These are phyloP conservation scores for Copidosoma aretas DNA, from an alignment of 2,888 invertebrate genomes.

Conservation along the genomic window DNA sequence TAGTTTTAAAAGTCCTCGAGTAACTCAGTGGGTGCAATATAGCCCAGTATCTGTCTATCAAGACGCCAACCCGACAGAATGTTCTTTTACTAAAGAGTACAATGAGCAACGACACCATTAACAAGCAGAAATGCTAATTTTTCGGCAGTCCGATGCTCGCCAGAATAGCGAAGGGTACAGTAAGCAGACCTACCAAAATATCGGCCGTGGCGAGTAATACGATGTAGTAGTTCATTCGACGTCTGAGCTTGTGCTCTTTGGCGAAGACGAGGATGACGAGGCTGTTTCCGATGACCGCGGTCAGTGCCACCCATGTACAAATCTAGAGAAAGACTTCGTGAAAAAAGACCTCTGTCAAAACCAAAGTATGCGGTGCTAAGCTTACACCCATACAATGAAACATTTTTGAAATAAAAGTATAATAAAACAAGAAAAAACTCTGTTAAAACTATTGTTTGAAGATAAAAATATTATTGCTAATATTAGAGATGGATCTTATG, in stretches of 20 bases:
- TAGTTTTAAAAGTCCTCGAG: constrained; percentile 84
- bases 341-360: too few species aligned
- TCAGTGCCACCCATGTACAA: constrained; percentile 81
- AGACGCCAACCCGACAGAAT: constrained; percentile 89
- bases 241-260: constrained; percentile 77
- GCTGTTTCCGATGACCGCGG: constrained; percentile 84
- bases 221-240: constrained; percentile 91
- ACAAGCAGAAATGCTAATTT: constrained; percentile 82
- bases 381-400: too few species aligned
- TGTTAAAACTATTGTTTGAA: too few species aligned
- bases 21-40: constrained; percentile 91
- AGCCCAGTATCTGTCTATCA: constrained; percentile 92
- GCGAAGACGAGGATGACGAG: constrained; percentile 87
- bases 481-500: too few species aligned
- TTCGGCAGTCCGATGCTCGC: constrained; percentile 78
- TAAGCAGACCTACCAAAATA: constrained; percentile 83
- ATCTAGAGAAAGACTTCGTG: too few species aligned
- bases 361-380: too few species aligned
- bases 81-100: constrained; percentile 92
- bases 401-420: too few species aligned
- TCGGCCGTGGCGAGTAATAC: constrained; percentile 89
- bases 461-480: too few species aligned
- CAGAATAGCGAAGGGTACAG: constrained; percentile 86
- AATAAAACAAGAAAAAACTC: too few species aligned
- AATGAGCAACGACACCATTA: constrained; percentile 84